Evolutionary conservation across 2,113 vertebrate species (phyloP).

Genomic region (Formicarius rufipectus): DNA sequence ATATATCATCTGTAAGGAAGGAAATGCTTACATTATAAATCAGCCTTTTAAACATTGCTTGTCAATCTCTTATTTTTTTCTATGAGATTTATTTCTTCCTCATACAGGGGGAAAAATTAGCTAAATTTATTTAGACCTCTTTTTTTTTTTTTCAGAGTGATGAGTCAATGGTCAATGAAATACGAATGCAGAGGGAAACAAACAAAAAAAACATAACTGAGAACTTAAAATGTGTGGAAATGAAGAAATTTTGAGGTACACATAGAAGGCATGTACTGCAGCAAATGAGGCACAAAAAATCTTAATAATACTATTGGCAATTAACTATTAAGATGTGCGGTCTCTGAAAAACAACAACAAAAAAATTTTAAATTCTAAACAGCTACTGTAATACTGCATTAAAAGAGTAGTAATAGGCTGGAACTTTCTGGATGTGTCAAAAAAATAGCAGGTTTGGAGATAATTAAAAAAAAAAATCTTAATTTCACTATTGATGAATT

Average conservation of each 20-base stretch:
- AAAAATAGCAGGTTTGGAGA: background rate
- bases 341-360: background rate
- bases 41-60: background rate
- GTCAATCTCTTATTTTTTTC: background rate
- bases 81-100: background rate
- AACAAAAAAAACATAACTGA: background rate
- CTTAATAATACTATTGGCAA: background rate
- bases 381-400: background rate
- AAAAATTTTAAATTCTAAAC: background rate
- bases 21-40: background rate
- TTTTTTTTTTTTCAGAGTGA: background rate
- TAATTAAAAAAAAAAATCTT: background rate
- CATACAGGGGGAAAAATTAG: background rate
- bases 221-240: background rate
- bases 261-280: background rate
- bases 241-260: background rate
- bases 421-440: background rate
- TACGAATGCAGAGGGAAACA: background rate
- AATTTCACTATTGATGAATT: background rate
- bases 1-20: background rate
- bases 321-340: background rate
- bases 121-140: background rate
- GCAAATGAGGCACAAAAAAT: background rate
- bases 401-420: background rate
- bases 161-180: background rate